phyloP scores from a whole-genome alignment of 2,888 invertebrate genomes.

The Eueremaeus valkanovi region DNA sequence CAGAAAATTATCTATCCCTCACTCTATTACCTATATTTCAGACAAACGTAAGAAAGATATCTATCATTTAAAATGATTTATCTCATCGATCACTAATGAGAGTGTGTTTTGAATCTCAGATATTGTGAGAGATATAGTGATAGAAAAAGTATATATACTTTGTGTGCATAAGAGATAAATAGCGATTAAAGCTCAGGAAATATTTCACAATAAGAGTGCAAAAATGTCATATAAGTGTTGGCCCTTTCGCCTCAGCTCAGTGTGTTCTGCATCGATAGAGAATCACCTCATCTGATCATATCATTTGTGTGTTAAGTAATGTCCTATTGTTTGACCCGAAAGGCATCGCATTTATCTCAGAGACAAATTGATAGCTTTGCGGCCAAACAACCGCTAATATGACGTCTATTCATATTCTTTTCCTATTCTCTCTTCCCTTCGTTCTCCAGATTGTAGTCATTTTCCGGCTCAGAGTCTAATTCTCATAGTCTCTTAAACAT shows the following conservation, averaged over 20 bases:
- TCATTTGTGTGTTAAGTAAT: constrained; percentile 5
- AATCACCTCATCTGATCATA: constrained; percentile 1
- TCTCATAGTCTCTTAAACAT: background rate
- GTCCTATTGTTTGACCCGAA: constrained; percentile 21
- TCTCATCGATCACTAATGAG: constrained; percentile 15
- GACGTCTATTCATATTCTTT: constrained; percentile 1
- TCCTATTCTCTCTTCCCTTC: constrained; percentile 6
- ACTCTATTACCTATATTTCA: constrained; percentile 9
- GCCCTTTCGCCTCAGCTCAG: background rate
- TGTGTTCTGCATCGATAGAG: background rate
- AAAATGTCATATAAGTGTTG: background rate
- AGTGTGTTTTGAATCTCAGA: background rate
- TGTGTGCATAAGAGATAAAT: background rate
- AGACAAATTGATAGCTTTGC: constrained; percentile 14
- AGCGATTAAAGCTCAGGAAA: background rate
- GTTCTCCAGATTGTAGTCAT: background rate
- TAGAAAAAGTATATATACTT: background rate
- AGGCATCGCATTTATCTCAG: background rate
- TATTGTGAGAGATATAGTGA: background rate
- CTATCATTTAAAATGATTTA: constrained; percentile 6
- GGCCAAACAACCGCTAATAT: constrained; percentile 18
- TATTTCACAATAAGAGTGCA: background rate
- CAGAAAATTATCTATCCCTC: too few species aligned
- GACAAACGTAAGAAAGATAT: constrained; percentile 1
- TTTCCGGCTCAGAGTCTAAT: background rate